A percentile compares a stretch with the other conserved stretches of the same genome.
These are phyloP conservation scores for Ptychadena robeensis DNA, from an alignment of 2,797 vertebrate genomes.

Conservation along the genomic window DNA sequence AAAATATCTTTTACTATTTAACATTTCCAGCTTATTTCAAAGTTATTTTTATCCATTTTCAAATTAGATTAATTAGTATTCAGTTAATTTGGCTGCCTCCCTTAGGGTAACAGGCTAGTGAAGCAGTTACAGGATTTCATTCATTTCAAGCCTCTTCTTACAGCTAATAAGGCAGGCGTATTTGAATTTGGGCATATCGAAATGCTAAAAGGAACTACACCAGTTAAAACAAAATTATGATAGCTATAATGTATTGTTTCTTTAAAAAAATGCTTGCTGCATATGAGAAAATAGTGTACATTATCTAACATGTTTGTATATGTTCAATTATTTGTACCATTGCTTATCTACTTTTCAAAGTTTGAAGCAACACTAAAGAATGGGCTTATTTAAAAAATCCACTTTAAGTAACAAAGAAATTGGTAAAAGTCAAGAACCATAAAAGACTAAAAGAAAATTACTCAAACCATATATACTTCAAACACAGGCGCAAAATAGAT, in stretches of 20 bases:
- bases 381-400: no score
- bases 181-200: neutral
- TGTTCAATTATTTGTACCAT: neutral
- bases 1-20: neutral
- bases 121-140: neutral
- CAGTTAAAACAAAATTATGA: neutral
- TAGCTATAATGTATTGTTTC: no score
- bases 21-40: neutral
- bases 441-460: no score
- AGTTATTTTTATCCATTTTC: neutral
- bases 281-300: no score
- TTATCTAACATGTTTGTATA: no score
- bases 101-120: conserved; percentile 23
- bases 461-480: no score
- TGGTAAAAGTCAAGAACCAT: no score
- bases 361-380: neutral
- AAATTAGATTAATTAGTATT: neutral
- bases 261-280: no score
- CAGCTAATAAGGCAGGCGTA: neutral
- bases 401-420: no score
- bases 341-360: neutral
- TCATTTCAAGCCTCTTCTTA: neutral
- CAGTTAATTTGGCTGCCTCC: neutral
- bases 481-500: no score
- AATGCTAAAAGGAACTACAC: neutral